Evolutionary conservation across 2,888 invertebrate species (phyloP).

Genomic region (Agrotis ipsilon): DNA sequence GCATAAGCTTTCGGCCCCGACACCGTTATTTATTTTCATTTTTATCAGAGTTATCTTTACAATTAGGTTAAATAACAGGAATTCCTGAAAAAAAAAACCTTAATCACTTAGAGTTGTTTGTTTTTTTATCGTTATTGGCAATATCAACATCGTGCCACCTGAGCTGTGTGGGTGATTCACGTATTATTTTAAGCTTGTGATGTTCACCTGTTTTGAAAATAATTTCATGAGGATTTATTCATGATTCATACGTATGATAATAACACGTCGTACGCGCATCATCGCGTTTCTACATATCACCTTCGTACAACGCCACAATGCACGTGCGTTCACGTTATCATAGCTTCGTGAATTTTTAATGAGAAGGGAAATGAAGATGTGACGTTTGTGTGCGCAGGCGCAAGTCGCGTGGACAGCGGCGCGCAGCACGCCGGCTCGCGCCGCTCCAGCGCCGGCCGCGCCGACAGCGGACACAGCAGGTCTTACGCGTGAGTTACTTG

Average conservation of each 20-base stretch:
- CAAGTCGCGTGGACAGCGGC: constrained; percentile 73
- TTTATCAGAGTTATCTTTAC: constrained; percentile 45
- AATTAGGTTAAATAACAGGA: constrained; percentile 27
- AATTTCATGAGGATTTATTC: background rate
- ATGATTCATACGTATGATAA: constrained; percentile 19
- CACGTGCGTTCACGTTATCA: constrained; percentile 16
- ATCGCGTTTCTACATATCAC: constrained; percentile 15
- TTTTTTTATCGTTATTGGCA: constrained; percentile 13
- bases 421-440: constrained; percentile 62
- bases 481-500: constrained; percentile 68
- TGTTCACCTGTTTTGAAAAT: constrained; percentile 10
- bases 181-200: background rate
- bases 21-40: constrained; percentile 31
- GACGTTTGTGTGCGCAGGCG: constrained; percentile 60
- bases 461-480: constrained; percentile 70
- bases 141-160: constrained; percentile 2
- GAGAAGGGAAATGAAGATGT: constrained; percentile 12
- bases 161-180: constrained; percentile 25
- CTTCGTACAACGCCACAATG: constrained; percentile 21
- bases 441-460: constrained; percentile 71
- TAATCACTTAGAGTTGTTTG: constrained; percentile 34
- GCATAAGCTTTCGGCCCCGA: constrained; percentile 21
- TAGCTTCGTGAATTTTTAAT: constrained; percentile 34
- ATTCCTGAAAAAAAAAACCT: constrained; percentile 23
- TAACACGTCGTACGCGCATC: background rate